phyloP scores from a whole-genome alignment of 23 tunicate species.

The Botrylloides violaceus region DNA sequence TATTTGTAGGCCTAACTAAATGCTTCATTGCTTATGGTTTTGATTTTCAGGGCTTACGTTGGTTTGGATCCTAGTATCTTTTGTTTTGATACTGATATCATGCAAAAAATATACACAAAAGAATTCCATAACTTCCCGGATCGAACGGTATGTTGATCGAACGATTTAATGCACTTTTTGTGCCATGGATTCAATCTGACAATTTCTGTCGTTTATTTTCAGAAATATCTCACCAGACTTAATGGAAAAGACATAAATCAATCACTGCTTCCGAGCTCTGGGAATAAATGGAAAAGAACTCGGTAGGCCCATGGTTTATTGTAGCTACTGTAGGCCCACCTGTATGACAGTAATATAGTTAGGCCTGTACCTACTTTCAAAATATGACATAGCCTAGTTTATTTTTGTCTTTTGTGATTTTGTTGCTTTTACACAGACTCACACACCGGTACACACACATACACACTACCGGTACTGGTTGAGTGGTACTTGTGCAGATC shows the following conservation, averaged over 20 bases:
- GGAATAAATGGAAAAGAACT: constrained; percentile 16
- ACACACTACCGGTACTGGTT: too few relatives aligned
- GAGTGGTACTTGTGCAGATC: too few relatives aligned
- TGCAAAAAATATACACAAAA: constrained; percentile 10
- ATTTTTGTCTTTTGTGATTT: too few relatives aligned
- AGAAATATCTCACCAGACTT: not conserved
- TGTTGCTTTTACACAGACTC: too few relatives aligned
- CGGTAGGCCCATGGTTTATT: too few relatives aligned
- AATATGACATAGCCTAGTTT: too few relatives aligned
- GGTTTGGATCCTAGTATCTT: not conserved
- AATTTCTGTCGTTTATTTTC: not conserved
- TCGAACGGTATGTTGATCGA: not conserved
- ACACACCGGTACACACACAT: too few relatives aligned
- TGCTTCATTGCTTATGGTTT: not conserved
- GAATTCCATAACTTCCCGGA: constrained; percentile 19
- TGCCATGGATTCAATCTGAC: not conserved
- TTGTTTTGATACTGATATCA: not conserved
- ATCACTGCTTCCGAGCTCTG: not conserved
- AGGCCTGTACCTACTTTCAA: too few relatives aligned
- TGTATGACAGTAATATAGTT: too few relatives aligned
- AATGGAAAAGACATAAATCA: constrained; percentile 22
- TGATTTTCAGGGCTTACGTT: not conserved
- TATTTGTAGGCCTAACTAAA: too few relatives aligned
- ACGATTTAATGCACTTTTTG: not conserved
- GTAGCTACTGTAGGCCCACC: too few relatives aligned